phyloP scores from a whole-genome alignment of 1,140 invertebrate species.

The Antheraea pernyi region DNA sequence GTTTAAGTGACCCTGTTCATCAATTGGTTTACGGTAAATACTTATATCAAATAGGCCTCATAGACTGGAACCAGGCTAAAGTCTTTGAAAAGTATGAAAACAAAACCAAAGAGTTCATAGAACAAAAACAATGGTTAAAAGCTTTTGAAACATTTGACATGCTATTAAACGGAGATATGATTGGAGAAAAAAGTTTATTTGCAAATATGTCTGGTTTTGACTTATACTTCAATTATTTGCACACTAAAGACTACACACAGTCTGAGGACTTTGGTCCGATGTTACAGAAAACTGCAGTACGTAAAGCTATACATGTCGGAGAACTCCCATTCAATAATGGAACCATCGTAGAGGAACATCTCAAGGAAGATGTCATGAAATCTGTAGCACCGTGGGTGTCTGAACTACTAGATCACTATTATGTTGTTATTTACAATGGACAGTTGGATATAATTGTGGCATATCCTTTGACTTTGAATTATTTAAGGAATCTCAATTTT shows the following conservation, averaged over 20 bases:
- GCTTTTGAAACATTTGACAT: slow-evolving; percentile 86
- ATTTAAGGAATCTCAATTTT: slow-evolving; percentile 85
- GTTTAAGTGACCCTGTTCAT: slow-evolving; percentile 89
- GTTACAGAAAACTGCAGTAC: slow-evolving; percentile 80
- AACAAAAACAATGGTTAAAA: slow-evolving; percentile 81
- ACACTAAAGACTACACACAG: slow-evolving; percentile 75
- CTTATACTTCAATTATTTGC: slow-evolving; percentile 90
- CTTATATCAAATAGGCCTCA: slow-evolving; percentile 89
- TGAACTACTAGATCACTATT: slow-evolving; percentile 84
- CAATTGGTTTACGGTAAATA: slow-evolving; percentile 90
- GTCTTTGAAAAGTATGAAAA: slow-evolving; percentile 82
- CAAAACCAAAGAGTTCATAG: slow-evolving; percentile 80
- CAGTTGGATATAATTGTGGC: slow-evolving; percentile 93
- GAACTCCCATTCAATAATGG: slow-evolving; percentile 84
- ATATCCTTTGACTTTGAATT: slow-evolving; percentile 88
- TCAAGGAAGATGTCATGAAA: slow-evolving; percentile 91
- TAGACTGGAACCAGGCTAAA: slow-evolving; percentile 83
- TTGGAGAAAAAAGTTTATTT: slow-evolving; percentile 83
- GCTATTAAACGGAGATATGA: slow-evolving; percentile 86
- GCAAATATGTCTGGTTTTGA: slow-evolving; percentile 89
- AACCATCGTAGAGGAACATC: slow-evolving; percentile 82
- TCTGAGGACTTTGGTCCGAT: slow-evolving; percentile 77
- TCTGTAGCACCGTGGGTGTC: slow-evolving; percentile 88
- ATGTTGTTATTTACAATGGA: slow-evolving; percentile 89
- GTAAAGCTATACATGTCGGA: slow-evolving; percentile 91